Evolutionary conservation across 1,140 invertebrate species (phyloP).

Genomic region (Drosophila burlai): DNA sequence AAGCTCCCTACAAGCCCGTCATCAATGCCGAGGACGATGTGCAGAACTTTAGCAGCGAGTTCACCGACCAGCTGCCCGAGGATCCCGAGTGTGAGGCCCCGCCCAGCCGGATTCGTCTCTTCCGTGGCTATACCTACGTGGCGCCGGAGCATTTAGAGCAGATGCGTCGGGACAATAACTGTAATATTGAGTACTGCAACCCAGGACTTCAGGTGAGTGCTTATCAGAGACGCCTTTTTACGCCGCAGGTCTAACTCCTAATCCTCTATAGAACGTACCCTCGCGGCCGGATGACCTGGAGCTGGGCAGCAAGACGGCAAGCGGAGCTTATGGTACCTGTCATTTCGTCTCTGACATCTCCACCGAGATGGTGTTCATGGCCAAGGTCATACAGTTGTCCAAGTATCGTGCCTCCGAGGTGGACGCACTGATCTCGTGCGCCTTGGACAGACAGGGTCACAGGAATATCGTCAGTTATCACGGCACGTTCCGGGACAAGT

Average conservation of each 20-base stretch:
- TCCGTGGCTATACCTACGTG: conserved; percentile 97
- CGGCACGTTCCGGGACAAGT: conserved; percentile 92
- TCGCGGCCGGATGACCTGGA: conserved; percentile 65
- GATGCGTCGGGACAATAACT: conserved; percentile 56
- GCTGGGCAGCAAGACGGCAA: conserved; percentile 47
- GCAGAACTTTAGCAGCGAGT: conserved; percentile 98
- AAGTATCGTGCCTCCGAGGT: conserved; percentile 78
- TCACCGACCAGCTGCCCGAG: conserved; percentile 94
- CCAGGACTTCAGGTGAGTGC: conserved; percentile 56
- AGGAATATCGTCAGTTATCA: conserved; percentile 94
- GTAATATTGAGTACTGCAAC: conserved; percentile 74
- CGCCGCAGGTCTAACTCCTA: background rate
- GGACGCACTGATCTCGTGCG: conserved; percentile 74
- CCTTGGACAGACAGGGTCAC: conserved; percentile 86
- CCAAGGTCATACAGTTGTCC: conserved; percentile 91
- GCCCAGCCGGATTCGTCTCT: conserved; percentile 94
- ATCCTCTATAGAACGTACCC: conserved; percentile 47
- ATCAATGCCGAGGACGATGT: conserved; percentile 95
- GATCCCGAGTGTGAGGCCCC: conserved; percentile 96
- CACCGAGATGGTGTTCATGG: conserved; percentile 85
- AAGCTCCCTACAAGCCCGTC: conserved; percentile 93
- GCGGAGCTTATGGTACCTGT: conserved; percentile 73
- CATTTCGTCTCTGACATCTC: conserved; percentile 63
- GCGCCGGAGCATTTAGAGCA: conserved; percentile 90
- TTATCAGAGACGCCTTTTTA: background rate